Conservation (phyloP, 2,113 vertebrate species). For the Gobius niger region DNA sequence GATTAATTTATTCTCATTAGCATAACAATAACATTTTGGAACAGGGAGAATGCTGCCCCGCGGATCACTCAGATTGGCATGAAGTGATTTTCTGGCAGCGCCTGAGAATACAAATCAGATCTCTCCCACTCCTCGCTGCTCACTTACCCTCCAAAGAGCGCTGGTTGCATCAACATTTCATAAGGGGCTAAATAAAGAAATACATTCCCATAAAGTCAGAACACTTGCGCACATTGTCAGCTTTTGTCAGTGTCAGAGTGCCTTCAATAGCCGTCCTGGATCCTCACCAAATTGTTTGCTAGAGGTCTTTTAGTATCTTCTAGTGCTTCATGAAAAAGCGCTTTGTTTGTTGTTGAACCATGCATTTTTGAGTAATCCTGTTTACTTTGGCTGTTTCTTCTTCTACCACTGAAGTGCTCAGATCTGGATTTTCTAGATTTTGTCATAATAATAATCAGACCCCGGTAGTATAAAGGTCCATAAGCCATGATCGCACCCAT, state of each 20-base stretch:
- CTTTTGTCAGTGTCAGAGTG: slow-evolving; percentile 24
- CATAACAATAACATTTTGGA: slow-evolving; percentile 13
- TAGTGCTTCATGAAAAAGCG: too few relatives aligned
- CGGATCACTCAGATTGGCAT: slow-evolving; percentile 14
- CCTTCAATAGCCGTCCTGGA: slow-evolving; percentile 1
- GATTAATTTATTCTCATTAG: slow-evolving; percentile 3
- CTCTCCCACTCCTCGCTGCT: slow-evolving; percentile 35
- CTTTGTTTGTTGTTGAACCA: too few relatives aligned
- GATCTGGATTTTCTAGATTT: too few relatives aligned
- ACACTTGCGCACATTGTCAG: slow-evolving; percentile 21
- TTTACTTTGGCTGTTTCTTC: too few relatives aligned
- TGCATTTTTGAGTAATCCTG: too few relatives aligned
- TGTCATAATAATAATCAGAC: too few relatives aligned
- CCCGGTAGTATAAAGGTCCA: too few relatives aligned
- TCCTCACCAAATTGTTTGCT: slow-evolving; percentile 2
- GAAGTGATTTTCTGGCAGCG: slow-evolving; percentile 20
- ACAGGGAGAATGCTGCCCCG: background rate
- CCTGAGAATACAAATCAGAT: slow-evolving; percentile 32
- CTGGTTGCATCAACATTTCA: slow-evolving; percentile 56
- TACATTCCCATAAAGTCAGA: slow-evolving; percentile 29
- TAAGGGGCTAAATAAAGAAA: slow-evolving; percentile 54
- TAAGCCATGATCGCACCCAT: too few relatives aligned
- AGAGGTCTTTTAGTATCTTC: background rate
- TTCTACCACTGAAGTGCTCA: too few relatives aligned
- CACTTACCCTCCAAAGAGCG: slow-evolving; percentile 22